These are phyloP conservation scores for Saxicola maurus DNA, from an alignment of 2,797 vertebrate species.

Conservation along the genomic window DNA sequence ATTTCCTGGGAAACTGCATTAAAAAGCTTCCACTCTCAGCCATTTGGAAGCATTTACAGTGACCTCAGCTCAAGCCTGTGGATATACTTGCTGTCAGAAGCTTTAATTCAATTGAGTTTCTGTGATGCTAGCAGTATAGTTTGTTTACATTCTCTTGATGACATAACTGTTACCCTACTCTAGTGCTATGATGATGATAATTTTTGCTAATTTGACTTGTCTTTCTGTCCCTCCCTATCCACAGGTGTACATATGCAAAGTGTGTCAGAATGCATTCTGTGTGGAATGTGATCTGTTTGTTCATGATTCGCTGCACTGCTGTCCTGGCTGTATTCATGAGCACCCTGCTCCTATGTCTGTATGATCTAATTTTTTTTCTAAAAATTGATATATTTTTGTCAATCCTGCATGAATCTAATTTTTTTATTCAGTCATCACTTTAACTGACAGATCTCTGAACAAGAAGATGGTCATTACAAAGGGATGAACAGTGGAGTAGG, in stretches of 20 bases:
- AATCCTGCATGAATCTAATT: background rate
- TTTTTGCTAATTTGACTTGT: background rate
- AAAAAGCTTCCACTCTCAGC: background rate
- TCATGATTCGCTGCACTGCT: constrained; percentile 93
- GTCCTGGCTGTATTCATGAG: constrained; percentile 87
- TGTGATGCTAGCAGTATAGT: background rate
- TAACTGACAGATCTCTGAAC: background rate
- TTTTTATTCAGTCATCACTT: background rate
- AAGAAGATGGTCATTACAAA: background rate
- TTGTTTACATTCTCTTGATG: background rate
- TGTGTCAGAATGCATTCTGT: constrained; percentile 84
- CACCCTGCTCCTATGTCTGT: constrained; percentile 56
- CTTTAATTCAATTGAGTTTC: background rate
- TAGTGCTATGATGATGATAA: background rate
- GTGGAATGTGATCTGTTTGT: constrained; percentile 92
- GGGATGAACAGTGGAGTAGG: background rate
- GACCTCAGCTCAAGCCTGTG: background rate
- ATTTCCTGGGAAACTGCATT: background rate
- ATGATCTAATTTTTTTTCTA: constrained; percentile 18
- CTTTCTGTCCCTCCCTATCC: background rate
- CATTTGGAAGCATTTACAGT: background rate
- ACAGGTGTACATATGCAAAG: constrained; percentile 84
- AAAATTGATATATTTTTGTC: background rate
- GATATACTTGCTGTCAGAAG: background rate
- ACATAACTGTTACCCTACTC: background rate